Percentiles rank a stretch among this genome's conserved stretches.
These are phyloP conservation scores for Petrophora chlorosata DNA, from an alignment of 2,888 invertebrate genomes.

Conservation along the genomic window DNA sequence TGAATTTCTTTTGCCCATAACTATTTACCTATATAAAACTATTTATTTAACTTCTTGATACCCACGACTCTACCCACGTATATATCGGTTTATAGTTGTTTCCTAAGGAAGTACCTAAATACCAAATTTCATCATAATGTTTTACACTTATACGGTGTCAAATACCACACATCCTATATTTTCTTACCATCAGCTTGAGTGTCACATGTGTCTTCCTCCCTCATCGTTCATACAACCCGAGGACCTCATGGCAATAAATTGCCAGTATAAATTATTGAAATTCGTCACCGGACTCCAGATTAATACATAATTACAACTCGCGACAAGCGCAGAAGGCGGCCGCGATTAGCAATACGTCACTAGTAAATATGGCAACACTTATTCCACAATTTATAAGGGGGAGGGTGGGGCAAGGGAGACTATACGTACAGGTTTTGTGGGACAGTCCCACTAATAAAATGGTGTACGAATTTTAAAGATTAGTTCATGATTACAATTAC, in stretches of 20 bases:
- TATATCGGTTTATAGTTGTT: no score
- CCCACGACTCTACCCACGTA: no score
- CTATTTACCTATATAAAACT: no score
- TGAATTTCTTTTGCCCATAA: no score
- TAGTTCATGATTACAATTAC: no score
- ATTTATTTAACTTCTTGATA: no score
- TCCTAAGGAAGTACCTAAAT: no score
- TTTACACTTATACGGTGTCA: no score
- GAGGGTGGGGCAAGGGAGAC: slow-evolving; percentile 62
- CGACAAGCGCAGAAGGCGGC: slow-evolving; percentile 71
- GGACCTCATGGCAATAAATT: slow-evolving; percentile 69
- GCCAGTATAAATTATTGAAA: slow-evolving; percentile 75
- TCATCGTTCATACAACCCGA: slow-evolving; percentile 48
- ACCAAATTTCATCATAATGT: no score
- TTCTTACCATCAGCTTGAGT: neutral
- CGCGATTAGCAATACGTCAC: slow-evolving; percentile 80
- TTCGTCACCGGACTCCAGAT: slow-evolving; percentile 75
- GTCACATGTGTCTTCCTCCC: slow-evolving; percentile 52
- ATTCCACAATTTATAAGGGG: slow-evolving; percentile 78
- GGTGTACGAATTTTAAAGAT: no score
- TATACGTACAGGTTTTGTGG: neutral
- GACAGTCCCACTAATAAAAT: slow-evolving; percentile 2
- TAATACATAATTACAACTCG: slow-evolving; percentile 74
- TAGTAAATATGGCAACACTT: slow-evolving; percentile 83
- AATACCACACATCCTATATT: neutral